These are phyloP conservation scores for Pegea sp. DNA, from an alignment of 23 tunicate species.

Conservation along the genomic window DNA sequence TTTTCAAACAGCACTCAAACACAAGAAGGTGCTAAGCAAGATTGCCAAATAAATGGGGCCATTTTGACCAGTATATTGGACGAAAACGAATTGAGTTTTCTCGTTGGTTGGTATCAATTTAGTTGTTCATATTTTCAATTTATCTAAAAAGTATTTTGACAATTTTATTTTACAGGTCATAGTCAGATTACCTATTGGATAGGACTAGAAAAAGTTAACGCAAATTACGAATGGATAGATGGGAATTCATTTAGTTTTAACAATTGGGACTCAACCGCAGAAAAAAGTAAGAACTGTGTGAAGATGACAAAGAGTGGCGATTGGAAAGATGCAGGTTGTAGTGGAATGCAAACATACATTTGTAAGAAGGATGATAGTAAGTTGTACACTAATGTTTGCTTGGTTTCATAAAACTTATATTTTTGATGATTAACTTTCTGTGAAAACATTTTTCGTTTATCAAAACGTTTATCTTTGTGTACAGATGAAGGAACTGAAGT, in stretches of 20 bases:
- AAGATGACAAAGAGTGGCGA: constrained; percentile 12
- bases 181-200: constrained; percentile 48
- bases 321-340: constrained; percentile 22
- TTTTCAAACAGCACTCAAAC: constrained; percentile 17
- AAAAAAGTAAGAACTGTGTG: constrained; percentile 21
- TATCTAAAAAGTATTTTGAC: not conserved
- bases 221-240: constrained; percentile 42
- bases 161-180: constrained; percentile 15
- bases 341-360: constrained; percentile 2
- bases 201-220: constrained; percentile 18
- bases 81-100: constrained; percentile 40
- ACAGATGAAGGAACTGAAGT: constrained; percentile 1
- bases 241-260: constrained; percentile 3
- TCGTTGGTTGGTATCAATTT: constrained; percentile 26
- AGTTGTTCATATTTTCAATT: not conserved
- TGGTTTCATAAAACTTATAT: too few species aligned
- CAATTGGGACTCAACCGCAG: constrained; percentile 11
- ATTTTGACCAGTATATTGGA: constrained; percentile 30
- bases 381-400: too few species aligned
- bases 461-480: too few species aligned
- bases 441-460: too few species aligned
- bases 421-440: too few species aligned
- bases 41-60: constrained; percentile 21
- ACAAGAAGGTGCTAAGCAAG: constrained; percentile 14
- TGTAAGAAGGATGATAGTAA: constrained; percentile 76